Conservation (phyloP, 1,140 invertebrate species). For the Sipha flava region DNA sequence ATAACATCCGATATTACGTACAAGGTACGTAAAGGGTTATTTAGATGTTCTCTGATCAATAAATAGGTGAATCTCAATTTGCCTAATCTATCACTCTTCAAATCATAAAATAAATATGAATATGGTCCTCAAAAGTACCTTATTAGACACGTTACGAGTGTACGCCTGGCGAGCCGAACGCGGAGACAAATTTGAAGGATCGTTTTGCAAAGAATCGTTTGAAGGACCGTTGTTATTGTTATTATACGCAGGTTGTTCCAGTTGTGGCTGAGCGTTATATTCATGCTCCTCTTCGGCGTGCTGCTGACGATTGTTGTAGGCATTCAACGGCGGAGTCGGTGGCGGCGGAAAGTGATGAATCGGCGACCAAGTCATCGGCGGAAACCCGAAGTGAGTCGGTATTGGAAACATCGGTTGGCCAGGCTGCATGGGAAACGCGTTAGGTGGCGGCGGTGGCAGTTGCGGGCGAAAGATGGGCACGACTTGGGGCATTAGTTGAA, state of each 20-base stretch:
- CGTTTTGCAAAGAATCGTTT: background rate
- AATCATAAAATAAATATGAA: too few relatives aligned
- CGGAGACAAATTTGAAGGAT: background rate
- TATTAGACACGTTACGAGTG: background rate
- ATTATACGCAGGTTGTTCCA: background rate
- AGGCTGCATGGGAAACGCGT: background rate
- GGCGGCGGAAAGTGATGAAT: background rate
- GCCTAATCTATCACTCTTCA: too few relatives aligned
- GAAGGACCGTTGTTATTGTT: background rate
- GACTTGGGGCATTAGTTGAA: background rate
- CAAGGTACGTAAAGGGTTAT: too few relatives aligned
- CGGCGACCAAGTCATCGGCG: background rate
- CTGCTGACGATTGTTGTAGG: background rate
- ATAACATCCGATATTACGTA: too few relatives aligned
- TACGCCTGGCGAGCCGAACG: background rate
- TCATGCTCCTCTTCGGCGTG: background rate
- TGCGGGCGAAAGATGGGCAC: background rate
- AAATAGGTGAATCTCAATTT: too few relatives aligned
- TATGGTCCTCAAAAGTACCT: background rate
- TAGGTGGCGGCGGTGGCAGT: background rate
- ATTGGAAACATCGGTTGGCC: background rate
- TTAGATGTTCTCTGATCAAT: too few relatives aligned
- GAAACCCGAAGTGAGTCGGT: background rate
- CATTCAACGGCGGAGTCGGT: background rate
- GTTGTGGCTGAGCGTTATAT: background rate